Conservation (phyloP, 2,113 vertebrate species). For the Eretmochelys imbricata region DNA sequence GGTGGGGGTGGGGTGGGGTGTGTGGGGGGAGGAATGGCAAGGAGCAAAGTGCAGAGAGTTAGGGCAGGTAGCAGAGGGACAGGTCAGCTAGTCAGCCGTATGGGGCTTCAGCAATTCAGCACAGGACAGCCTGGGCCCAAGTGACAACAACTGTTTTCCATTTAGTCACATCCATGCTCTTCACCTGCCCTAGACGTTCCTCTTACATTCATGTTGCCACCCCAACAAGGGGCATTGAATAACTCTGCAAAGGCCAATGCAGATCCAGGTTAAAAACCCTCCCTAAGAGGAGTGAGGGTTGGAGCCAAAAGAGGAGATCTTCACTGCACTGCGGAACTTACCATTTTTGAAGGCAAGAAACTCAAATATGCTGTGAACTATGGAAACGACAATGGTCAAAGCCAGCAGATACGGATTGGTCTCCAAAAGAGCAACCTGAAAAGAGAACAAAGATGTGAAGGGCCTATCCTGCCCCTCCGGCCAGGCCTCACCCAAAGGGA, state of each 20-base stretch:
- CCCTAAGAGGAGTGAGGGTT: no score
- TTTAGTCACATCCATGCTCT: background rate
- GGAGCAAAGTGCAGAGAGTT: background rate
- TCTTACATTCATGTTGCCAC: background rate
- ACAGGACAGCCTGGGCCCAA: rapidly evolving
- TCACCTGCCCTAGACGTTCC: background rate
- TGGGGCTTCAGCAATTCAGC: background rate
- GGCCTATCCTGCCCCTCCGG: rapidly evolving
- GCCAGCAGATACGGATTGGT: slow-evolving; percentile 95
- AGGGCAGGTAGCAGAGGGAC: background rate
- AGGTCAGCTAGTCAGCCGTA: background rate
- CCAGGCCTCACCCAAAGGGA: background rate
- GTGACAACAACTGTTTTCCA: background rate
- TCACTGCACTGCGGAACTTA: slow-evolving; percentile 18
- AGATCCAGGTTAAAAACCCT: background rate
- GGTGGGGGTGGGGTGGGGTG: no score
- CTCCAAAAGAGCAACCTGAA: slow-evolving; percentile 91
- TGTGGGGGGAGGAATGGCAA: background rate
- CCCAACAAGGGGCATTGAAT: background rate
- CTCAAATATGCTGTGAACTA: slow-evolving; percentile 96
- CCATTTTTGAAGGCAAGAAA: slow-evolving; percentile 97
- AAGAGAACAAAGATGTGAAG: background rate
- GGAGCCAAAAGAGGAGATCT: rapidly evolving
- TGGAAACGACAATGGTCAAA: slow-evolving; percentile 92
- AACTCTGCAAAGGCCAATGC: background rate